phyloP scores from a whole-genome alignment of 2,113 vertebrate species.

The Atractosteus spatula region DNA sequence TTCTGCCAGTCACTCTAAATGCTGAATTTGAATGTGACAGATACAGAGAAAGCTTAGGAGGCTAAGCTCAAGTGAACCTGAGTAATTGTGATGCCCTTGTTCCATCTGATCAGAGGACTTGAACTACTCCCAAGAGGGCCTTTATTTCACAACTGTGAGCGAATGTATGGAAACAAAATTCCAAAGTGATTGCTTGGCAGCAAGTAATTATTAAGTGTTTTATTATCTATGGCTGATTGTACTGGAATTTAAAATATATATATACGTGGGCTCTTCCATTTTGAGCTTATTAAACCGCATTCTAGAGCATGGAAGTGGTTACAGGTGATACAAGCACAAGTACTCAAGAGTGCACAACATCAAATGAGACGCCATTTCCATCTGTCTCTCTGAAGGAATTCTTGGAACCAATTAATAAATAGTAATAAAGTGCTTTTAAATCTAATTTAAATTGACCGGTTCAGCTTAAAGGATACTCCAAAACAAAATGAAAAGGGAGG shows the following conservation, averaged over 20 bases:
- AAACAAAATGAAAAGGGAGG: too few relatives aligned
- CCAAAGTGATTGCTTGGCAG: conserved; percentile 27
- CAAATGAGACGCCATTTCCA: not conserved
- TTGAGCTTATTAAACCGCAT: not conserved
- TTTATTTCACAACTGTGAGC: conserved; percentile 35
- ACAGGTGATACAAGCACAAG: not conserved
- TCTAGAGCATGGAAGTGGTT: not conserved
- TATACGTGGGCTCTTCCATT: not conserved
- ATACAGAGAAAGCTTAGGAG: not conserved
- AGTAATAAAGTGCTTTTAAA: too few relatives aligned
- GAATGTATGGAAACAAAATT: conserved; percentile 38
- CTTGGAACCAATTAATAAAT: too few relatives aligned
- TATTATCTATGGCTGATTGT: conserved; percentile 49
- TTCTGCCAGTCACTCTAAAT: not conserved
- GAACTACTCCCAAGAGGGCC: conserved; percentile 44
- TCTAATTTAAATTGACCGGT: too few relatives aligned
- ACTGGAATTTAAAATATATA: conserved; percentile 38
- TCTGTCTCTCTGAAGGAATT: too few relatives aligned
- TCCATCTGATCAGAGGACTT: conserved; percentile 49
- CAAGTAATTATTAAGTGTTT: conserved; percentile 28
- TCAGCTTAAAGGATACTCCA: too few relatives aligned
- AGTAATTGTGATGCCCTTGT: conserved; percentile 28
- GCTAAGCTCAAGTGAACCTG: not conserved
- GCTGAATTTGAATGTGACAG: not conserved
- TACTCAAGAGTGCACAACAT: not conserved